Evolutionary conservation across 2,113 vertebrate genomes (phyloP), one percentile per base, ranked within the genome.

Genomic region (Forbesichthys agassizii): DNA sequence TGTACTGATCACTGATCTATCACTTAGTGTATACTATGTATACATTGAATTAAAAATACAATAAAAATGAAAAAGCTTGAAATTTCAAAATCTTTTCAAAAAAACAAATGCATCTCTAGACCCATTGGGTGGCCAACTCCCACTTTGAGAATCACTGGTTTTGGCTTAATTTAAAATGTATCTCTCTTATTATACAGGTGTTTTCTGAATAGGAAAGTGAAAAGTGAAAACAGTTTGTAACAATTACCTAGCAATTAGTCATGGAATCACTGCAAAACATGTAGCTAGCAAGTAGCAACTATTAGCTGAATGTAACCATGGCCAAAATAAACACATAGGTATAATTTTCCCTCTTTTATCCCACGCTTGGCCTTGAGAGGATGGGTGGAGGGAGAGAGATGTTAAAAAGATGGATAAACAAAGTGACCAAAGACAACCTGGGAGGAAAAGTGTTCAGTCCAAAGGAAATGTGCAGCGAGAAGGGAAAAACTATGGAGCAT

Each of bases 401-500:
- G 11, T 36, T 33, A 48, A 57, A 75, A 51, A 33, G 20, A 49
- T 51, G 66, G 47, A n/a, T 82, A 81, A 88, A 90, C 73, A 87
- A 59, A 72, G 47, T 68, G 74, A 84, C 73, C 74, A 77, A 75
- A 67, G 64, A 57, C 71, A 10, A 73, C 69, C 48, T 58, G 58
- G 75, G 49, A 53, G 68, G 36, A 18, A 42, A 86, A 75, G 81
- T 79, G 77, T 84, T 84, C 77, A 82, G 83, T 85, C n/a, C 56
- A 57, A 81, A 67, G 77, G 71, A 68, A 72, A 68, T 65, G 71
- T 57, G 60, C 64, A 69, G 80, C 71, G 72, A 68, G 56, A 81
- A 69, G 70, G 55, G 56, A 64, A 72, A 87, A 90, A 87, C 77
- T 61, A 69, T 66, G 69, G 66, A 84, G 80, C 64, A 93, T 90